Percentiles rank a stretch among this genome's conserved stretches.
phyloP scores from a whole-genome alignment of 2,888 invertebrate species.

The Embidobia sp. region DNA sequence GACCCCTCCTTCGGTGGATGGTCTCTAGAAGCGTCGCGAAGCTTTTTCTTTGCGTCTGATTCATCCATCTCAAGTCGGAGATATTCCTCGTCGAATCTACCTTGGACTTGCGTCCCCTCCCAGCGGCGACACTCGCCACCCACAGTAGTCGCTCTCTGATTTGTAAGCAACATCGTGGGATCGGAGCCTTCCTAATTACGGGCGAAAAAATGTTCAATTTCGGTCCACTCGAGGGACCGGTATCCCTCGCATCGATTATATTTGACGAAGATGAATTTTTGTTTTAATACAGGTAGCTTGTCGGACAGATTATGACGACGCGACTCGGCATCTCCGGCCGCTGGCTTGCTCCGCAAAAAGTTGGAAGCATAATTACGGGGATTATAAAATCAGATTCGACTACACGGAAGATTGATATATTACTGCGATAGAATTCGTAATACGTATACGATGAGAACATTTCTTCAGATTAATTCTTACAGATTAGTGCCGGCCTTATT shows the following conservation, averaged over 20 bases:
- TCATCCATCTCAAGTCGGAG: conserved; percentile 38
- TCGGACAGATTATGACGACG: conserved; percentile 45
- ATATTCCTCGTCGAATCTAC: conserved; percentile 46
- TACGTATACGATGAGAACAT: conserved; percentile 34
- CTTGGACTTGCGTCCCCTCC: conserved; percentile 18
- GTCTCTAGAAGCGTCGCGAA: conserved; percentile 34
- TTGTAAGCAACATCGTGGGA: conserved; percentile 49
- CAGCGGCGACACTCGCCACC: conserved; percentile 41
- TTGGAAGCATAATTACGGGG: conserved; percentile 52
- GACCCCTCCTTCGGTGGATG: conserved; percentile 29
- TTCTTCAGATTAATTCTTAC: conserved; percentile 21
- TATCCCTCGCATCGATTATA: conserved; percentile 34
- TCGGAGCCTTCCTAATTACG: conserved; percentile 50
- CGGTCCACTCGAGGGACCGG: conserved; percentile 13
- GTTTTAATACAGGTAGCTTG: conserved; percentile 28
- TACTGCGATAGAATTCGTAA: conserved; percentile 50
- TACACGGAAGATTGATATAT: conserved; percentile 55
- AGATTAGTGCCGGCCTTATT: neutral
- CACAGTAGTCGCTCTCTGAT: conserved; percentile 52
- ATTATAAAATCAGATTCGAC: conserved; percentile 52
- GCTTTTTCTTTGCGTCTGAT: conserved; percentile 42
- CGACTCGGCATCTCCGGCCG: conserved; percentile 8
- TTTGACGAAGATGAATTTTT: conserved; percentile 49
- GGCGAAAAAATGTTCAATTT: conserved; percentile 59
- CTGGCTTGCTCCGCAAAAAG: conserved; percentile 34